Percentiles rank a stretch among this genome's conserved stretches.
Evolutionary conservation across 2,888 invertebrate genomes (phyloP).

Genomic region (Euproctis similis): DNA sequence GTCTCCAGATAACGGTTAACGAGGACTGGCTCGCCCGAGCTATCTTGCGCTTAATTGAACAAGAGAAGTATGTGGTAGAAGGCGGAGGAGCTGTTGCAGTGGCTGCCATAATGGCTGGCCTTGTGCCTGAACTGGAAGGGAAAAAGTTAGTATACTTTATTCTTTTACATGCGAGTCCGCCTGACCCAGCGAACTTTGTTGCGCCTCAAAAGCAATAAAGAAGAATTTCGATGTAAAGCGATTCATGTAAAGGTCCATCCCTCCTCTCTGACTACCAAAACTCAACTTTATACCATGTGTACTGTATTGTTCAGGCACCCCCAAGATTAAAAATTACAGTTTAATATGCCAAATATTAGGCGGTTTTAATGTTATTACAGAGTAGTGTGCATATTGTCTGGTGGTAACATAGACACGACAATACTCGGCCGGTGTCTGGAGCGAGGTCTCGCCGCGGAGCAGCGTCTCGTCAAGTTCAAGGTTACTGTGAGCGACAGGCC

Average conservation of each 20-base stretch:
- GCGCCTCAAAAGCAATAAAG: too few relatives aligned
- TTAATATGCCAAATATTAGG: too few relatives aligned
- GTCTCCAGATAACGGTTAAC: conserved; percentile 79
- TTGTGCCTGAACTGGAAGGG: conserved; percentile 85
- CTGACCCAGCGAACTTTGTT: too few relatives aligned
- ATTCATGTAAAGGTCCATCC: too few relatives aligned
- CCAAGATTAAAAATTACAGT: too few relatives aligned
- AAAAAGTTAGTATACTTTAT: conserved; percentile 79
- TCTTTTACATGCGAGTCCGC: too few relatives aligned
- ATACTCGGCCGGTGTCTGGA: conserved; percentile 91
- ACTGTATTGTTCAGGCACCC: too few relatives aligned
- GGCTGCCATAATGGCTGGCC: conserved; percentile 88
- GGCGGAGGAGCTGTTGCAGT: conserved; percentile 92
- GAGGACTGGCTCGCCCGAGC: conserved; percentile 90
- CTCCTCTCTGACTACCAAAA: too few relatives aligned
- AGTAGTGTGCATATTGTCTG: conserved; percentile 88
- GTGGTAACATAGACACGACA: conserved; percentile 95
- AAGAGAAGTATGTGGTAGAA: conserved; percentile 93
- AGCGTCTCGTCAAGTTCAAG: conserved; percentile 77
- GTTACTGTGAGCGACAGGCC: conserved; percentile 88
- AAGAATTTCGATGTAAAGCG: too few relatives aligned
- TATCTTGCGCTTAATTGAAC: conserved; percentile 85
- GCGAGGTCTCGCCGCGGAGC: conserved; percentile 90
- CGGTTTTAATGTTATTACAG: conserved; percentile 68
- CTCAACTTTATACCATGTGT: too few relatives aligned